phyloP scores from a whole-genome alignment of 2,113 vertebrate species.

The Stictonetta naevosa region DNA sequence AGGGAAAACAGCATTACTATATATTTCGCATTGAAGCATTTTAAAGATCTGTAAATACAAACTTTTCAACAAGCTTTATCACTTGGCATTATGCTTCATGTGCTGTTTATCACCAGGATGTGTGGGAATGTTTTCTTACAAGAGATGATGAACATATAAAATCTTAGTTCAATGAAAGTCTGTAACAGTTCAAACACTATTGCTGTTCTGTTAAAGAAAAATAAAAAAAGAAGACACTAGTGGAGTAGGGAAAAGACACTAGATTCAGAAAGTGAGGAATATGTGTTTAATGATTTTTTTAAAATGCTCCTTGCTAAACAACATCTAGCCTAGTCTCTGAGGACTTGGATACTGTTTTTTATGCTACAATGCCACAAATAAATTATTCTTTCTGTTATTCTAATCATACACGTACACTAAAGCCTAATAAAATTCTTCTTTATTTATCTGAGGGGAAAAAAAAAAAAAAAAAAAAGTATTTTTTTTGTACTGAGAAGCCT shows the following conservation, averaged over 20 bases:
- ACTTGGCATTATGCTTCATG: background rate
- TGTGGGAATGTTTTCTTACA: background rate
- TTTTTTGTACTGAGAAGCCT: background rate
- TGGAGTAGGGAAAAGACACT: background rate
- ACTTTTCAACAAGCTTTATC: background rate
- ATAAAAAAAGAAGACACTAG: background rate
- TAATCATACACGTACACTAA: background rate
- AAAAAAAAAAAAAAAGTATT: background rate
- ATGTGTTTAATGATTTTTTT: background rate
- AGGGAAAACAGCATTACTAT: background rate
- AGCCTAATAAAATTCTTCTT: slow-evolving; percentile 35
- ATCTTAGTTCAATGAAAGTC: background rate
- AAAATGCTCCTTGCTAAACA: background rate
- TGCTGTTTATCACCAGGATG: background rate
- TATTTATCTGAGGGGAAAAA: background rate
- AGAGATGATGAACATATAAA: background rate
- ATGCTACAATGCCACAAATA: background rate
- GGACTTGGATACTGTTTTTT: background rate
- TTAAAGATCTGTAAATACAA: background rate
- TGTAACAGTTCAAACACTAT: background rate
- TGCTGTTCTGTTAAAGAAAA: background rate
- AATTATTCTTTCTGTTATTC: slow-evolving; percentile 36
- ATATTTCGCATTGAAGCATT: background rate
- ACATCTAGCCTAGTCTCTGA: background rate
- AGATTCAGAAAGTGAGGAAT: background rate